Evolutionary conservation across 2,797 vertebrate species (phyloP).

Genomic region (Cossypha heuglini): DNA sequence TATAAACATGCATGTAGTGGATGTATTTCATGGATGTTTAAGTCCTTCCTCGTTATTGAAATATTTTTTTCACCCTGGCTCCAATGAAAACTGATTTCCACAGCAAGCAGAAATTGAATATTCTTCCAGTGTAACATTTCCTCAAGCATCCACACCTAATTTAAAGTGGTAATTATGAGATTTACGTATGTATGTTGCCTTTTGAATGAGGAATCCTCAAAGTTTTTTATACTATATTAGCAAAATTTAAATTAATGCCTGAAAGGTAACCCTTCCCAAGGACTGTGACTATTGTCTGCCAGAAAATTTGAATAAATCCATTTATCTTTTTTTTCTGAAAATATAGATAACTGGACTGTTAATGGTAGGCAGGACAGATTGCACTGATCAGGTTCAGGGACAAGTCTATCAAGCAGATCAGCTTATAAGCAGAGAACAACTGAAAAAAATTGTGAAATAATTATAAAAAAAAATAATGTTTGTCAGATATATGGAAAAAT

Average conservation of each 20-base stretch:
- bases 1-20: not conserved
- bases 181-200: not conserved
- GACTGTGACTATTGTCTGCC: not conserved
- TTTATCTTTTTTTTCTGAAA: not conserved
- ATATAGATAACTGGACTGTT: not conserved
- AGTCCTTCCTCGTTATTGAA: not conserved
- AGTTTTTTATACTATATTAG: not conserved
- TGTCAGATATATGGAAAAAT: not conserved
- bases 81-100: not conserved
- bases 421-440: not conserved
- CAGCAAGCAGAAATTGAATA: not conserved
- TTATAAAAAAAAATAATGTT: not conserved
- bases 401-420: fast-evolving
- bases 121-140: not conserved
- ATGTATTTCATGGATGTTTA: not conserved
- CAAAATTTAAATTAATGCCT: not conserved
- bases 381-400: not conserved
- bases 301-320: not conserved
- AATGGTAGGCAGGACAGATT: not conserved
- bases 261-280: not conserved
- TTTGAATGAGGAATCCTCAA: not conserved
- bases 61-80: not conserved
- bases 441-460: not conserved
- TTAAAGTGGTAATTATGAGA: not conserved
- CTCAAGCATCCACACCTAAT: not conserved